These are phyloP conservation scores for Wiebesia pumilae DNA, from an alignment of 1,140 invertebrate genomes.

Conservation along the genomic window DNA sequence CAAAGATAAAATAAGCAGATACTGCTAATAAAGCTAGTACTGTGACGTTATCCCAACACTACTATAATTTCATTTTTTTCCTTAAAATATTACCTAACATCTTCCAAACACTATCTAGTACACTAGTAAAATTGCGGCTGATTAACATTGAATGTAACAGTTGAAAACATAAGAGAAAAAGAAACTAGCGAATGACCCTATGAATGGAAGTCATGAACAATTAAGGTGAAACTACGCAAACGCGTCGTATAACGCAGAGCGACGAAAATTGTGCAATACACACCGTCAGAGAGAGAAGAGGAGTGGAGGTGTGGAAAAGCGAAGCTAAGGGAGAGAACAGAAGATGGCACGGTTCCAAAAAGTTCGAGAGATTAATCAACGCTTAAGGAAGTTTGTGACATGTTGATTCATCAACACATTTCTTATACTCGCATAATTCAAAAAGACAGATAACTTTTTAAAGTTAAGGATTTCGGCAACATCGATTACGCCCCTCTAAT, in stretches of 20 bases:
- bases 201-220: neutral
- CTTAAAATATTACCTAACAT: too few relatives aligned
- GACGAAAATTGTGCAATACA: constrained; percentile 40
- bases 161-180: too few relatives aligned
- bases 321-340: neutral
- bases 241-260: neutral
- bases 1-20: too few relatives aligned
- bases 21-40: too few relatives aligned
- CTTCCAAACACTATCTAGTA: too few relatives aligned
- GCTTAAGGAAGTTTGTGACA: constrained; percentile 53
- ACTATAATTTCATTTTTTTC: too few relatives aligned
- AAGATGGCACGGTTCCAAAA: constrained; percentile 41
- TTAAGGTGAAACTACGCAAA: constrained; percentile 29
- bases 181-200: neutral
- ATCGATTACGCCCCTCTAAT: constrained; percentile 40
- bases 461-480: constrained; percentile 39
- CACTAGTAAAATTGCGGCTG: too few relatives aligned
- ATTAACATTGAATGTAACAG: too few relatives aligned
- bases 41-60: too few relatives aligned
- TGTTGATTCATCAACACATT: constrained; percentile 53
- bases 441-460: constrained; percentile 51
- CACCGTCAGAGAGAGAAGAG: neutral
- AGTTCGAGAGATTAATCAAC: constrained; percentile 47
- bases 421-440: constrained; percentile 40
- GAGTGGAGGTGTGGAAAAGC: neutral